Evolutionary conservation across 2,797 vertebrate genomes (phyloP).

Genomic region (Moxostoma hubbsi): DNA sequence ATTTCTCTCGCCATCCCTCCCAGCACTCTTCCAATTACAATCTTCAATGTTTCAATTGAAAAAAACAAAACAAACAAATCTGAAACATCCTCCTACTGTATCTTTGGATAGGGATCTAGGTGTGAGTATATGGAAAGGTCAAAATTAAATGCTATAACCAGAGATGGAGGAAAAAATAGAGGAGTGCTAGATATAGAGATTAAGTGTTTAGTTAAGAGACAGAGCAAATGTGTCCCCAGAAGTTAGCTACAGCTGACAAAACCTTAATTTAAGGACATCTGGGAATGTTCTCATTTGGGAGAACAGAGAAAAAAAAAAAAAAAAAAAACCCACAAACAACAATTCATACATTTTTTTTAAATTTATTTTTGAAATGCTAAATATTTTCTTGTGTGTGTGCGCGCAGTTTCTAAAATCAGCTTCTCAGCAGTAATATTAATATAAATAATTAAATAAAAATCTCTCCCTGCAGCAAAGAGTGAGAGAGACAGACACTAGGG

Average conservation of each 20-base stretch:
- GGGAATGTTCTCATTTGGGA: too few relatives aligned
- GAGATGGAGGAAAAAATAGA: constrained; percentile 33
- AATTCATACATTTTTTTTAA: too few relatives aligned
- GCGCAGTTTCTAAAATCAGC: neutral
- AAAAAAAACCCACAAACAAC: too few relatives aligned
- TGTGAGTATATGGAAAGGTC: constrained; percentile 77
- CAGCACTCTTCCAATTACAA: constrained; percentile 49
- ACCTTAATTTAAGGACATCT: too few relatives aligned
- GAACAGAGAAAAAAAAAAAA: too few relatives aligned
- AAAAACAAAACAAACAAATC: constrained; percentile 1
- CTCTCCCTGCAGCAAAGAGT: constrained; percentile 25
- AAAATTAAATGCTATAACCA: constrained; percentile 67
- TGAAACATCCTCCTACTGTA: constrained; percentile 57
- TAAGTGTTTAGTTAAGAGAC: neutral
- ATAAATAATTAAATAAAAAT: constrained; percentile 6
- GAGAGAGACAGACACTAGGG: constrained; percentile 85
- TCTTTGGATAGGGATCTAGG: constrained; percentile 54
- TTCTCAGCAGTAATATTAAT: neutral
- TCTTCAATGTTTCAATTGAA: constrained; percentile 67
- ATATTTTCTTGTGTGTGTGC: neutral
- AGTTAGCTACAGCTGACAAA: too few relatives aligned
- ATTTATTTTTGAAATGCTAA: too few relatives aligned
- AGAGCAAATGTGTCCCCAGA: constrained; percentile 10
- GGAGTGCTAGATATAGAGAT: constrained; percentile 1
- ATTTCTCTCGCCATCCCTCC: constrained; percentile 62